phyloP scores from a whole-genome alignment of 2,888 invertebrate genomes.

The Belgica antarctica region DNA sequence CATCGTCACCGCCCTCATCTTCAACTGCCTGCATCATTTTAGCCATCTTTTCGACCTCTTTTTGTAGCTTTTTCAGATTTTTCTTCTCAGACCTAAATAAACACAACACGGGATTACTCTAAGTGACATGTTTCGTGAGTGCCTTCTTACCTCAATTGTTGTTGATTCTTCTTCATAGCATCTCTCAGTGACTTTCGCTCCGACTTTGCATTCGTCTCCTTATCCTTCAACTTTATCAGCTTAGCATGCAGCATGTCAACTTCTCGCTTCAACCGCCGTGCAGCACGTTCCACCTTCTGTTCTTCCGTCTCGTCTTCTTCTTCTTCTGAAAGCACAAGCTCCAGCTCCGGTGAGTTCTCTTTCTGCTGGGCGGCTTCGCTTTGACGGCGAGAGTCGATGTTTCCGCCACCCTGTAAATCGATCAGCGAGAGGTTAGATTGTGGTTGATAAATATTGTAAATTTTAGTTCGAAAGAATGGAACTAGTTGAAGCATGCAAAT shows the following conservation, averaged over 20 bases:
- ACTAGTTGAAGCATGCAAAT: too few relatives aligned
- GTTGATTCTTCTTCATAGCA: slow-evolving; percentile 77
- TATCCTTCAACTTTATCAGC: slow-evolving; percentile 61
- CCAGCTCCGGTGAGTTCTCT: slow-evolving; percentile 63
- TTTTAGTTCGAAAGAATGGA: too few relatives aligned
- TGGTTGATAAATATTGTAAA: slow-evolving; percentile 8
- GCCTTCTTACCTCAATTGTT: slow-evolving; percentile 62
- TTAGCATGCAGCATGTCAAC: slow-evolving; percentile 55
- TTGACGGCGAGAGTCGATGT: slow-evolving; percentile 50
- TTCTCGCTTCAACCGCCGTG: slow-evolving; percentile 62
- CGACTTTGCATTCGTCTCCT: slow-evolving; percentile 69
- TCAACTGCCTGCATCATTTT: slow-evolving; percentile 78
- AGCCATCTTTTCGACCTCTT: slow-evolving; percentile 89
- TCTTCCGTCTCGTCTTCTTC: slow-evolving; percentile 67
- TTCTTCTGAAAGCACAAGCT: slow-evolving; percentile 62
- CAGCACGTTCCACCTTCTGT: slow-evolving; percentile 64
- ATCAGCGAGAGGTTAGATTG: background rate
- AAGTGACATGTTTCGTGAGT: slow-evolving; percentile 39
- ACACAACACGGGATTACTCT: slow-evolving; percentile 14
- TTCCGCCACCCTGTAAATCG: background rate
- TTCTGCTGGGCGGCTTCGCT: slow-evolving; percentile 52
- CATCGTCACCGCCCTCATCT: slow-evolving; percentile 68
- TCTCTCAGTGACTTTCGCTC: slow-evolving; percentile 76
- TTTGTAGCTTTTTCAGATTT: slow-evolving; percentile 77
- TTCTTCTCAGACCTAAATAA: slow-evolving; percentile 68